These are phyloP conservation scores for Eurosta solidaginis DNA, from an alignment of 1,140 invertebrate species.

Conservation along the genomic window DNA sequence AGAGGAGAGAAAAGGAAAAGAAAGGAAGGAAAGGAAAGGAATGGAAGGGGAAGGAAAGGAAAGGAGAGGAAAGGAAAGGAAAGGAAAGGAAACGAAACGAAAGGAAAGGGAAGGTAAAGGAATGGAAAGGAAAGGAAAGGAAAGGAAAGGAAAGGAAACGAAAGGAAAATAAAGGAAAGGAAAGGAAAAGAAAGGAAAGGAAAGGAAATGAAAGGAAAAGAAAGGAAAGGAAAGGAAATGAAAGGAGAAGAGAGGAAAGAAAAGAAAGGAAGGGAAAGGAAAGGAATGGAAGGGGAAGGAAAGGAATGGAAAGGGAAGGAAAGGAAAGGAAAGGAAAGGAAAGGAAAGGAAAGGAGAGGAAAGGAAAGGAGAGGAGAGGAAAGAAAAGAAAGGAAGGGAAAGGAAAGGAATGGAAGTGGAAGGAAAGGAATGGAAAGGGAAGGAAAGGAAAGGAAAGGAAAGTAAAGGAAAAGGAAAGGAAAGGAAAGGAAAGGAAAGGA, in stretches of 20 bases:
- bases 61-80: neutral
- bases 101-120: too few relatives aligned
- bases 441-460: too few relatives aligned
- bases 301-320: too few relatives aligned
- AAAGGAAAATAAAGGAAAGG: too few relatives aligned
- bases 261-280: neutral
- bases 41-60: neutral
- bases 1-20: neutral
- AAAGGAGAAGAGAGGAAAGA: constrained; percentile 38
- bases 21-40: neutral
- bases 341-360: constrained; percentile 43
- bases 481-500: constrained; percentile 32
- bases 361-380: constrained; percentile 9
- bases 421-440: too few relatives aligned
- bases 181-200: too few relatives aligned
- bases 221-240: too few relatives aligned
- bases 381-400: constrained; percentile 25
- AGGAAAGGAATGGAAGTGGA: too few relatives aligned
- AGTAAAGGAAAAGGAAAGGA: neutral
- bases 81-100: neutral
- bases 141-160: constrained; percentile 34
- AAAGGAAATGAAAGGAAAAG: too few relatives aligned
- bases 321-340: constrained; percentile 28
- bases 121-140: neutral
- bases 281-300: too few relatives aligned